phyloP scores from a whole-genome alignment of 2,113 vertebrate species.

The Phrynocephalus versicolor region DNA sequence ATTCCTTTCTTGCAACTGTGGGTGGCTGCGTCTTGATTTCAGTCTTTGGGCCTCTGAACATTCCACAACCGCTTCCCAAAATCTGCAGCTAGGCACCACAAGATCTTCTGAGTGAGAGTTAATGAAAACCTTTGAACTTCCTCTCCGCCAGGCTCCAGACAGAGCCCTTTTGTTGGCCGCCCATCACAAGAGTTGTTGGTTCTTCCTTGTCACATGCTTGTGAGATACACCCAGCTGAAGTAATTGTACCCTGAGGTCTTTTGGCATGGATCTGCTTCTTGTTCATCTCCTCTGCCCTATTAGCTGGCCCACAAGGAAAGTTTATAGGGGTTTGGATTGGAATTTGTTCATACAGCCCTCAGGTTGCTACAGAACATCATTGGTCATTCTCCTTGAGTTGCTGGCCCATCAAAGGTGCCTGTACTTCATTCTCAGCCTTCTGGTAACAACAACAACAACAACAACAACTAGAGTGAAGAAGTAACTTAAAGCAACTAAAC shows the following conservation, averaged over 20 bases:
- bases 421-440: not conserved
- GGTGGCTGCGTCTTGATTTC: not conserved
- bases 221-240: fast-evolving
- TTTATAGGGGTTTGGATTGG: not conserved
- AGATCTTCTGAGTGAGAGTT: constrained; percentile 10
- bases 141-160: not conserved
- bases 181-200: not conserved
- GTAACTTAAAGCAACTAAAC: too few relatives aligned
- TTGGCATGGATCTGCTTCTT: not conserved
- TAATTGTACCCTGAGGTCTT: not conserved
- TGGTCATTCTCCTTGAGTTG: not conserved
- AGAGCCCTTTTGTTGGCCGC: not conserved
- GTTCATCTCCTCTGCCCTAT: not conserved
- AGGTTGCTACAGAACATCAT: not conserved
- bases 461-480: not conserved
- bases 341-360: too few relatives aligned
- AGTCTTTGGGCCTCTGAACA: not conserved
- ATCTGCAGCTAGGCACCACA: not conserved
- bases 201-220: not conserved
- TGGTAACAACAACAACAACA: not conserved
- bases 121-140: constrained; percentile 26
- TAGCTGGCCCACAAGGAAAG: not conserved
- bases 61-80: not conserved
- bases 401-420: not conserved
- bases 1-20: not conserved